A percentile compares a stretch with the other conserved stretches of the same genome.
phyloP scores from a whole-genome alignment of 2,888 invertebrate genomes.

The Cybosia mesomella region DNA sequence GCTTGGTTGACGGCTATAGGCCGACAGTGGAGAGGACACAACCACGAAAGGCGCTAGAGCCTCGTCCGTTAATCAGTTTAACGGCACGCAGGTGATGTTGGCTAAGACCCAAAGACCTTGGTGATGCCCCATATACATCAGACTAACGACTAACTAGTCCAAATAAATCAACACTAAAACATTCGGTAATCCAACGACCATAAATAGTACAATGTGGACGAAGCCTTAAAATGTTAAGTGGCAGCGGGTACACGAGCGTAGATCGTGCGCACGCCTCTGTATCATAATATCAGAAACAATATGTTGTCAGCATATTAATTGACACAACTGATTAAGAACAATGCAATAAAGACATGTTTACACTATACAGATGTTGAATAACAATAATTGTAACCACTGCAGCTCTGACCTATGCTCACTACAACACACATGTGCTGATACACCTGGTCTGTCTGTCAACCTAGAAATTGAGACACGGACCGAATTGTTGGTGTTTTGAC shows the following conservation, averaged over 20 bases:
- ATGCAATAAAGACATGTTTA: not conserved
- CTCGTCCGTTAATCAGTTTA: not conserved
- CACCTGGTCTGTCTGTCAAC: too few species aligned
- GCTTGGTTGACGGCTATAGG: too few species aligned
- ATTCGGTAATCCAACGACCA: not conserved
- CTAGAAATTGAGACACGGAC: too few species aligned
- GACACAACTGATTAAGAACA: constrained; percentile 38
- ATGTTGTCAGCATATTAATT: constrained; percentile 42
- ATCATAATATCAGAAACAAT: constrained; percentile 30
- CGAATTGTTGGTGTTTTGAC: too few species aligned
- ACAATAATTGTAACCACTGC: not conserved
- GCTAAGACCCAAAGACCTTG: not conserved
- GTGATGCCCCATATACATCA: not conserved
- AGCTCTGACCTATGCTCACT: too few species aligned
- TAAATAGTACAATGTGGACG: not conserved
- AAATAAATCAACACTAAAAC: not conserved
- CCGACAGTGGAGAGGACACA: too few species aligned
- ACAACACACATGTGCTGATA: not conserved
- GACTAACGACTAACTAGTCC: not conserved
- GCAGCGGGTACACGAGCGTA: constrained; percentile 20
- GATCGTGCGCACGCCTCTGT: constrained; percentile 33
- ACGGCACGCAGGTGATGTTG: too few species aligned
- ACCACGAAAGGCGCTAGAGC: too few species aligned
- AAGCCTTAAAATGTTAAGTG: constrained; percentile 1
- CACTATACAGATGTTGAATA: not conserved